phyloP scores from a whole-genome alignment of 2,113 vertebrate genomes.

The Peromyscus californicus region DNA sequence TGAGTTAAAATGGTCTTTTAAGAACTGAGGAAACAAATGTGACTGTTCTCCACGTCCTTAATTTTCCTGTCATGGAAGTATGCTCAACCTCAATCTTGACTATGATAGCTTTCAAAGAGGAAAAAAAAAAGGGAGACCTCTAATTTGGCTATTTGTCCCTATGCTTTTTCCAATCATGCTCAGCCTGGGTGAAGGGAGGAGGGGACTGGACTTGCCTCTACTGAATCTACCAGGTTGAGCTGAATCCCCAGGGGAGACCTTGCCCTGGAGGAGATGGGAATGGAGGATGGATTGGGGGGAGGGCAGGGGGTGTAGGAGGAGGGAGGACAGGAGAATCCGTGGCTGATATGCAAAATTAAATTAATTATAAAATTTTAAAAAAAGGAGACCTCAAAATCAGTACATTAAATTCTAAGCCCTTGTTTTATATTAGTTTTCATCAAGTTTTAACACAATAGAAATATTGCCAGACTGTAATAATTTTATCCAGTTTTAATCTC shows the following conservation, averaged over 20 bases:
- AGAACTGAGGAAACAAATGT: slow-evolving; percentile 79
- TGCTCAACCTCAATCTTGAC: slow-evolving; percentile 80
- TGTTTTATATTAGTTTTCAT: slow-evolving; percentile 82
- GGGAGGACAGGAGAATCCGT: too few species aligned
- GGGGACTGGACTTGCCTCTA: too few species aligned
- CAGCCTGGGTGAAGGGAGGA: too few species aligned
- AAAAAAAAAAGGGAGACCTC: slow-evolving; percentile 74
- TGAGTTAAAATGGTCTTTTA: slow-evolving; percentile 84
- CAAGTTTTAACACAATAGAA: slow-evolving; percentile 82
- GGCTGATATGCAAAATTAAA: too few species aligned
- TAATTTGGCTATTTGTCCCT: too few species aligned
- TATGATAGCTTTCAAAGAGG: slow-evolving; percentile 83
- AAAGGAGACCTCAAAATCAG: slow-evolving; percentile 78
- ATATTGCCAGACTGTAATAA: slow-evolving; percentile 77
- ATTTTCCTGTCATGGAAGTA: slow-evolving; percentile 86
- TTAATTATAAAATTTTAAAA: background rate
- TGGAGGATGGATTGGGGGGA: too few species aligned
- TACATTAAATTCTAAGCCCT: slow-evolving; percentile 79
- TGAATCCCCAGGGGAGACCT: too few species aligned
- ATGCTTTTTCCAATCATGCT: too few species aligned
- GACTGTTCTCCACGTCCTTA: slow-evolving; percentile 84
- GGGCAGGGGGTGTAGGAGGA: too few species aligned
- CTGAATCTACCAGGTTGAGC: too few species aligned
- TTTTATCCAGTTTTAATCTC: slow-evolving; percentile 63
- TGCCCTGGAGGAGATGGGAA: too few species aligned